phyloP scores from a whole-genome alignment of 92 coral and sea anemone species.

The Umimayanthus chanpuru region DNA sequence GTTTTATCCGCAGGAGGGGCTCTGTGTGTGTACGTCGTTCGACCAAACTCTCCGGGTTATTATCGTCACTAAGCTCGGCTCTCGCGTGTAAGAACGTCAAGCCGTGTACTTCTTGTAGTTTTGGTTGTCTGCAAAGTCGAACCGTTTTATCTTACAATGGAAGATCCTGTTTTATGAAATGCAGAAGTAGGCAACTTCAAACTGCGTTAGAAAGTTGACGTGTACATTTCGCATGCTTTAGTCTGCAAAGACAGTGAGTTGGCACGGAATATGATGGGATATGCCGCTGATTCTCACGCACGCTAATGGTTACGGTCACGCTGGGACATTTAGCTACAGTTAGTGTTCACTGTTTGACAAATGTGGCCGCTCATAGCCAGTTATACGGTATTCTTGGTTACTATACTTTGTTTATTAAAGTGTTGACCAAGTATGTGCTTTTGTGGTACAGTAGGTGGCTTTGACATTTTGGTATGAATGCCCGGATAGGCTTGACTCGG shows the following conservation, averaged over 20 bases:
- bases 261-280: no score
- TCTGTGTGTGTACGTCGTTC: constrained; percentile 95
- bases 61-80: constrained; percentile 81
- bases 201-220: neutral
- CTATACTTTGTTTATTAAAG: no score
- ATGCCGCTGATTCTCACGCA: no score
- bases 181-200: neutral
- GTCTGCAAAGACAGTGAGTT: neutral
- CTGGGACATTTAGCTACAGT: no score
- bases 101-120: neutral
- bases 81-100: neutral
- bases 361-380: no score
- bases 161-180: constrained; percentile 1
- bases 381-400: no score
- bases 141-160: neutral
- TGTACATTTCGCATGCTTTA: neutral
- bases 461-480: no score
- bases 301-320: no score
- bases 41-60: constrained; percentile 93
- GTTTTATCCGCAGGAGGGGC: constrained; percentile 81
- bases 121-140: neutral
- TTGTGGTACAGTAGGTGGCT: no score
- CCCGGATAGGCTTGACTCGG: no score
- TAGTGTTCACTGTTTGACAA: no score
- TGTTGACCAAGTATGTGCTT: no score